Evolutionary conservation across 2,888 invertebrate genomes (phyloP), one percentile per base, ranked within the genome.

Genomic region (Aleiodes testaceus): DNA sequence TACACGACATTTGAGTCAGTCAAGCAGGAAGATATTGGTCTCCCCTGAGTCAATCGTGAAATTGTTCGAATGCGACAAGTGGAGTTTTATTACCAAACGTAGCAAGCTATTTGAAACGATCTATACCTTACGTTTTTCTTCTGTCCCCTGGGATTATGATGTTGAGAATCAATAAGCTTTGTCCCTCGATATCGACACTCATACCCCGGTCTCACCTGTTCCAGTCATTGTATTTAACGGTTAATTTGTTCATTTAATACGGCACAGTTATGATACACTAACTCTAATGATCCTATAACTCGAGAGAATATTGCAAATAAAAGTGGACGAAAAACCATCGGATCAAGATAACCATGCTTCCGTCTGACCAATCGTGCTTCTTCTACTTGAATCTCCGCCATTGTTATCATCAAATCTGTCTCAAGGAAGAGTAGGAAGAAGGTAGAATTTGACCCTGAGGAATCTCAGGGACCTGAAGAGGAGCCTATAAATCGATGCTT

Each of bases 51-150:
- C 63, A 45, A 63, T 63, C 26, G 45, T n/a, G 45, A 59, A 59
- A 63, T 63, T 63, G 63, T 63, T 63, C 45, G 45, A 45, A 44
- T 63, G 63, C 63, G 63, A 63, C 63, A 63, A 63, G 45, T 63
- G 22, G 63, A 63, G 63, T 63, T 63, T 63, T 63, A 63, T 63
- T 63, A 63, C 63, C 63, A 44, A 63, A 45, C 45, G 26, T 22
- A 12, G 26, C 22, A 22, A 14, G 14, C 20, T 42, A 36, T 4
- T 18, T 53, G 26, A 53, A 30, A 59, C 16, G 14, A 59, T 6
- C 53, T 14, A 30, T 16, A 18, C 59, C 36, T 16, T 18, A 59
- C 42, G 16, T 11, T 59, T 59, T 20, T 36, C 1, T 16, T 55
- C 14, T 3, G 16, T 59, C 36, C 59, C 36, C 16, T 16, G 18